Evolutionary conservation across 1,140 invertebrate species (phyloP), one percentile per base, ranked within the genome.

Genomic region (Lasioglossum albipes): DNA sequence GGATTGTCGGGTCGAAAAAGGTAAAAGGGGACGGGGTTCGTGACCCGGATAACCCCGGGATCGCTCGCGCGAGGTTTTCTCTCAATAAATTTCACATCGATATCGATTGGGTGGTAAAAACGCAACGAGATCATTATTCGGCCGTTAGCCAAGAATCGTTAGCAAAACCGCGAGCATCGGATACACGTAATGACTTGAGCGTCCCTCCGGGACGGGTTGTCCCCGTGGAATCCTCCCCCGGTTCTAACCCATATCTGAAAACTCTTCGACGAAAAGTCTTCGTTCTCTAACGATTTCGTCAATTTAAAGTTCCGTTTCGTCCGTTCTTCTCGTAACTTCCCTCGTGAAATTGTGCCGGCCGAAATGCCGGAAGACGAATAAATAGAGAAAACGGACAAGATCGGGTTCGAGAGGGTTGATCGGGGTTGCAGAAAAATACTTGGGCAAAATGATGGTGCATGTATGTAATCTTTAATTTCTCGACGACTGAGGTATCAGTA

Each of bases 71-170:
- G 22, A 49, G 20, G 66, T 10, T 68, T 68, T n/a, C 66, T 52
- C 74, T 42, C 70, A 22, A 73, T 73, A 65, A 79, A 65, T 73
- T 64, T 61, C 45, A 31, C 31, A 12, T 49, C 61, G 36, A 45
- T 79, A 79, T 73, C 76, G 76, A 65, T 73, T 79, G 62, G 64
- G 20, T 45, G 16, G 13, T 22, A 66, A 66, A 80, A 67, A 75
- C 64, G 78, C 78, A 22, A 79, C 64, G 64, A 49, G 71, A 61
- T 75, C 78, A 69, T 79, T 73, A 79, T 31, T 73, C n/a, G 27
- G 42, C 45, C 36, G 31, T n/a, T 65, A 65, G 36, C 68, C 42
- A 54, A 5, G 59, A 62, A 79, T 79, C 76, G 52, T 59, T 73
- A 65, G 64, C 62, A 68, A 52, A 59, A 68, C 42, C 77, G 45